Percentiles rank a stretch among this genome's conserved stretches.
Evolutionary conservation across 2,888 invertebrate genomes (phyloP).

Genomic region (Therioaphis trifolii): DNA sequence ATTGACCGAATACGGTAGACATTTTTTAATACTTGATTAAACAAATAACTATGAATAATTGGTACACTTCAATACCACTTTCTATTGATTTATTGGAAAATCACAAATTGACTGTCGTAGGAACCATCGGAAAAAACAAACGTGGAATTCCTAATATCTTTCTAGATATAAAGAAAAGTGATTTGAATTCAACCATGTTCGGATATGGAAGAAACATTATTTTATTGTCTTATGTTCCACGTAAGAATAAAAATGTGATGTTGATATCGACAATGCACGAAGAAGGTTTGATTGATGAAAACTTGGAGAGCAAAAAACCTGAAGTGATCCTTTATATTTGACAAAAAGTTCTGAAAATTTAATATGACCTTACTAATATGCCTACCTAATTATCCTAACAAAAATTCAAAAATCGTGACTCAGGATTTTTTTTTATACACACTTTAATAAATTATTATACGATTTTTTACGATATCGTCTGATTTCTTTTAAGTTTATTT

Average conservation of each 20-base stretch:
- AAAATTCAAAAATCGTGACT: too few relatives aligned
- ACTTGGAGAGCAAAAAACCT: background rate
- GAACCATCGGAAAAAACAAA: conserved; percentile 14
- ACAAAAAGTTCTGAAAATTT: too few relatives aligned
- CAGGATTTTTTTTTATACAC: too few relatives aligned
- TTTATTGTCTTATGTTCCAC: background rate
- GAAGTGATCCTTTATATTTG: background rate
- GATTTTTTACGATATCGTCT: too few relatives aligned
- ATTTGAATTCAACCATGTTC: background rate
- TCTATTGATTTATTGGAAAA: background rate
- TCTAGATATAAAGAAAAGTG: background rate
- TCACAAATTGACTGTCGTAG: background rate
- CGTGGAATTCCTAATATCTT: background rate
- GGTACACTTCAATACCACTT: background rate
- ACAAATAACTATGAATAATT: background rate
- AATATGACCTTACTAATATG: too few relatives aligned
- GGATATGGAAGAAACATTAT: conserved; percentile 1
- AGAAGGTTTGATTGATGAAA: conserved; percentile 1
- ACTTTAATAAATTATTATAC: too few relatives aligned
- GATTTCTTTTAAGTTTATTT: too few relatives aligned
- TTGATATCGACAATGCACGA: conserved; percentile 3
- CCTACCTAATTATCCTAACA: too few relatives aligned
- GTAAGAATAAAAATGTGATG: conserved; percentile 1
- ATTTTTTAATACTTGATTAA: too few relatives aligned
- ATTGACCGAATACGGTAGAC: too few relatives aligned